A percentile compares a stretch with the other conserved stretches of the same genome.
Conservation (phyloP, 2,888 invertebrate species). For the Rhodophaea formosa region DNA sequence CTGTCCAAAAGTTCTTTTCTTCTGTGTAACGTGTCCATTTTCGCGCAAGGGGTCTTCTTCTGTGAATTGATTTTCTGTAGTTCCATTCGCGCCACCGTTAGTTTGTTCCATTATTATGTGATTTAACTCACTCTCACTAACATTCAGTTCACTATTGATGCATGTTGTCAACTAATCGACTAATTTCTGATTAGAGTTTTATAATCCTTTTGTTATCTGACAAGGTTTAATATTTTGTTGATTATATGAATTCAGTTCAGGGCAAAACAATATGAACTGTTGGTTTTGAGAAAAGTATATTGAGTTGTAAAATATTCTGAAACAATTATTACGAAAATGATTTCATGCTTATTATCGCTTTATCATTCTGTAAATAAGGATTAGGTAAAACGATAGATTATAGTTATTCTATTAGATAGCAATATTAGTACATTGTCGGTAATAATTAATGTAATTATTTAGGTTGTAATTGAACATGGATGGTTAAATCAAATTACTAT, state of each 20-base stretch:
- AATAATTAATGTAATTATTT: too few relatives aligned
- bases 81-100: neutral
- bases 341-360: too few relatives aligned
- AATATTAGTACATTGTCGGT: too few relatives aligned
- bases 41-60: constrained; percentile 31
- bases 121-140: neutral
- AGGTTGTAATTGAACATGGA: too few relatives aligned
- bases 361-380: too few relatives aligned
- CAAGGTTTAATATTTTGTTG: neutral
- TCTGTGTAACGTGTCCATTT: neutral
- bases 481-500: too few relatives aligned
- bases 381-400: too few relatives aligned
- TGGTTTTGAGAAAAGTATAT: too few relatives aligned
- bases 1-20: constrained; percentile 21
- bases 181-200: neutral
- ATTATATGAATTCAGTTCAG: neutral
- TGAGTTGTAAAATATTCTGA: too few relatives aligned
- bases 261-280: too few relatives aligned
- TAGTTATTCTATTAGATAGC: too few relatives aligned
- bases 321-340: too few relatives aligned
- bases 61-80: constrained; percentile 22
- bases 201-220: constrained; percentile 4
- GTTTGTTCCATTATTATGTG: constrained; percentile 11
- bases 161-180: constrained; percentile 2
- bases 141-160: neutral